These are phyloP conservation scores for Cataglyphis altisquamis DNA, from an alignment of 2,888 invertebrate species.

Conservation along the genomic window DNA sequence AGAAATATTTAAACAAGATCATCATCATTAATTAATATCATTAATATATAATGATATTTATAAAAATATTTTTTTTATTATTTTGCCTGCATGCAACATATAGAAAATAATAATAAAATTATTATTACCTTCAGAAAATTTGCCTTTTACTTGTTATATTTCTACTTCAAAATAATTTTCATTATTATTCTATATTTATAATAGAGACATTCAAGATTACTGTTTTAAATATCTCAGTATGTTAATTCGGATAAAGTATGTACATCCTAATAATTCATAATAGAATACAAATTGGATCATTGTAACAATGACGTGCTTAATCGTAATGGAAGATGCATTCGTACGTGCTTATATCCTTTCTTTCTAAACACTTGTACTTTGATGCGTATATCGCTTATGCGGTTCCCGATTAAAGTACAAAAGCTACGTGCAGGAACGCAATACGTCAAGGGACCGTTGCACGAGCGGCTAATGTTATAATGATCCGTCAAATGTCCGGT, in stretches of 20 bases:
- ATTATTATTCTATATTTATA: constrained; percentile 20
- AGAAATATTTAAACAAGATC: neutral
- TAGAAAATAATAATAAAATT: neutral
- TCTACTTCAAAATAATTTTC: neutral
- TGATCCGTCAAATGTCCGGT: constrained; percentile 79
- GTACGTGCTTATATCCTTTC: constrained; percentile 23
- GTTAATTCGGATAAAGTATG: neutral
- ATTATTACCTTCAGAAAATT: neutral
- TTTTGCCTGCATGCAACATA: neutral
- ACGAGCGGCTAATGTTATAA: constrained; percentile 62
- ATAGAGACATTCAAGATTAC: neutral
- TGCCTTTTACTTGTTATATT: neutral
- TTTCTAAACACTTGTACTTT: constrained; percentile 59
- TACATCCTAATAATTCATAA: neutral
- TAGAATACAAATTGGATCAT: neutral
- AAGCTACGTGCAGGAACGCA: constrained; percentile 57
- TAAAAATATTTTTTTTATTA: neutral
- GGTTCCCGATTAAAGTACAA: constrained; percentile 54
- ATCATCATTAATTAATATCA: neutral
- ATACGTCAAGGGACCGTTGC: constrained; percentile 53
- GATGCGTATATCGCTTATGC: constrained; percentile 51
- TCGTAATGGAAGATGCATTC: neutral
- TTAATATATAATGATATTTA: neutral
- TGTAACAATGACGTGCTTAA: neutral
- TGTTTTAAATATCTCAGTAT: neutral